A percentile compares a stretch with the other conserved stretches of the same genome.
Conservation (phyloP, 2,113 vertebrate species). For the Brachypteracias leptosomus region DNA sequence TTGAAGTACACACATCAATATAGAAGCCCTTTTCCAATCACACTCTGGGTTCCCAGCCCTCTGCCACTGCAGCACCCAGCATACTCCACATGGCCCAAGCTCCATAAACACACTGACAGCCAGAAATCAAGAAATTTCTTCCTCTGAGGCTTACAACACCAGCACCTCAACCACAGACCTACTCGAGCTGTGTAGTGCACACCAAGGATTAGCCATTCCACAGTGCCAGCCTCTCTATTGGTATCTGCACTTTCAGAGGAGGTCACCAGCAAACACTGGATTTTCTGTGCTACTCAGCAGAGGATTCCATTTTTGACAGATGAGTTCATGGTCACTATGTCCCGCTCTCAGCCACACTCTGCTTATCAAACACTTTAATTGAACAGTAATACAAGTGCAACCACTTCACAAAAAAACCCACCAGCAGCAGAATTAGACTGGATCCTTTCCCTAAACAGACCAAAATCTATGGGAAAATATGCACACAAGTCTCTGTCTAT, state of each 20-base stretch:
- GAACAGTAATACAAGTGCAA: background rate
- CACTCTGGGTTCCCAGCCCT: background rate
- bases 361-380: background rate
- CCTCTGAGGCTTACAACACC: background rate
- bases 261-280: background rate
- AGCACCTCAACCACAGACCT: background rate
- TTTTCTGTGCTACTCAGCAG: background rate
- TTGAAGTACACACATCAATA: background rate
- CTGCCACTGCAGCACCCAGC: background rate
- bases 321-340: background rate
- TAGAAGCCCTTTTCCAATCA: background rate
- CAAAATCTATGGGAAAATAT: background rate
- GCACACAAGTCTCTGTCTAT: too few relatives aligned
- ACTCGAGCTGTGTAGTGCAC: background rate
- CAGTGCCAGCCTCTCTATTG: background rate
- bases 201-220: background rate
- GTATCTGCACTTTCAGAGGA: background rate
- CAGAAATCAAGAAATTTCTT: background rate
- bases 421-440: background rate
- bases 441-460: background rate
- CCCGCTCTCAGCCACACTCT: background rate
- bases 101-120: fast-evolving
- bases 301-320: background rate
- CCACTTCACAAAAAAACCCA: background rate
- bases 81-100: background rate